phyloP scores from a whole-genome alignment of 2,113 vertebrate species.

The Argyrosomus japonicus region DNA sequence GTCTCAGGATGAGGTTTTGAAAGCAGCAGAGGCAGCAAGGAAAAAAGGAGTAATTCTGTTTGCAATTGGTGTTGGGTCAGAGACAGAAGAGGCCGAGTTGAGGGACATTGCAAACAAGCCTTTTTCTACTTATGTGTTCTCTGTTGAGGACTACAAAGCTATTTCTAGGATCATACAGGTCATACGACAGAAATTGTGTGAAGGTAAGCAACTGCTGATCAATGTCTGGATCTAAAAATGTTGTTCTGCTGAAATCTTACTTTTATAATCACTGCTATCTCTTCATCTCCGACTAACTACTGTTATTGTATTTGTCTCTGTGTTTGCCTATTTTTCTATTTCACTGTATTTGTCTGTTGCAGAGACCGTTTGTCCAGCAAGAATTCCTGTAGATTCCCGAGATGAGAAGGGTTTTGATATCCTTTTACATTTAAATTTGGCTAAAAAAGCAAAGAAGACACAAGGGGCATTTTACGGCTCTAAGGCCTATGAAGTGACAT shows the following conservation, averaged over 20 bases:
- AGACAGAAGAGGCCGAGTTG: constrained; percentile 91
- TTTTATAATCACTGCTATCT: background rate
- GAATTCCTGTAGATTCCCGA: constrained; percentile 91
- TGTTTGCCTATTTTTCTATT: background rate
- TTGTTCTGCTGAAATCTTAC: background rate
- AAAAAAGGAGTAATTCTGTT: constrained; percentile 94
- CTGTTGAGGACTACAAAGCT: constrained; percentile 95
- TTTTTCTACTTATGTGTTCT: constrained; percentile 93
- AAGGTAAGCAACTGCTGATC: constrained; percentile 86
- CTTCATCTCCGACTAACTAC: background rate
- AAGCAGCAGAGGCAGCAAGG: constrained; percentile 91
- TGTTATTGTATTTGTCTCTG: background rate
- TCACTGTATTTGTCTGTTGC: constrained; percentile 40
- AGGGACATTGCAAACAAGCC: constrained; percentile 96
- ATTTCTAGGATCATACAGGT: constrained; percentile 96
- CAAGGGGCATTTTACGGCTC: constrained; percentile 87
- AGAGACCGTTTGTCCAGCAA: constrained; percentile 96
- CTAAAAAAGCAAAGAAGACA: constrained; percentile 93
- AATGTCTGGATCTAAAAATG: background rate
- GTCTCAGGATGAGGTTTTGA: constrained; percentile 95
- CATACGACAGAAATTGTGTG: constrained; percentile 97
- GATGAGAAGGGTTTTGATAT: constrained; percentile 99
- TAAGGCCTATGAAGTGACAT: constrained; percentile 93
- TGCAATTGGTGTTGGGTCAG: constrained; percentile 95
- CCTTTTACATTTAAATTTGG: constrained; percentile 91